Conservation (phyloP, 1,140 invertebrate species). For the Drosophila albomicans region DNA sequence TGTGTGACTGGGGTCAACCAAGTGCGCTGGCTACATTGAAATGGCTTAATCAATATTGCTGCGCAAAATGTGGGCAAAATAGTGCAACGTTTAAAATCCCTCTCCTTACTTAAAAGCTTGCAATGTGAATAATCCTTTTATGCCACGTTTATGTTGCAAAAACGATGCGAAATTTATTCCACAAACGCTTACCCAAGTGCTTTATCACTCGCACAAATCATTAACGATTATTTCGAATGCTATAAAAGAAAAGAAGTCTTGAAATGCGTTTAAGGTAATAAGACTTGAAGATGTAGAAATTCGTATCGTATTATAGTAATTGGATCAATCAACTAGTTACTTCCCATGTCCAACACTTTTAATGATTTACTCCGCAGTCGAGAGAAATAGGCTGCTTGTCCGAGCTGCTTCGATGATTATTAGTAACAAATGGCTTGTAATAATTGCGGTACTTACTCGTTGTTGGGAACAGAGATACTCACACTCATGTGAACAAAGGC, state of each 20-base stretch:
- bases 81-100: slow-evolving; percentile 15
- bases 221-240: background rate
- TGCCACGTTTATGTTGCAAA: slow-evolving; percentile 5
- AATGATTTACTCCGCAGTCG: slow-evolving; percentile 15
- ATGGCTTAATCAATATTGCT: slow-evolving; percentile 43
- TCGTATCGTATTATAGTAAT: background rate
- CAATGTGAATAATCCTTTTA: slow-evolving; percentile 21
- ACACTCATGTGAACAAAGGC: slow-evolving; percentile 11
- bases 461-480: slow-evolving; percentile 27
- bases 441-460: slow-evolving; percentile 68
- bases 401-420: slow-evolving; percentile 40
- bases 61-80: slow-evolving; percentile 19
- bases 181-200: too few species aligned
- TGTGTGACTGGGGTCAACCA: background rate
- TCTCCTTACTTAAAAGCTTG: background rate
- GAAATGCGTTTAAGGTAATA: too few species aligned
- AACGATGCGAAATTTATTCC: slow-evolving; percentile 17
- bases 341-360: background rate
- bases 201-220: slow-evolving; percentile 3
- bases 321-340: background rate
- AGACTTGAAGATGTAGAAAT: background rate
- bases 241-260: too few species aligned
- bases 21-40: slow-evolving; percentile 25
- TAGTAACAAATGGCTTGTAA: slow-evolving; percentile 73
- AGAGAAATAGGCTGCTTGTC: slow-evolving; percentile 15